Base-by-base conservation (phyloP, 2,113 vertebrate species). In the Daubentonia madagascariensis region DNA sequence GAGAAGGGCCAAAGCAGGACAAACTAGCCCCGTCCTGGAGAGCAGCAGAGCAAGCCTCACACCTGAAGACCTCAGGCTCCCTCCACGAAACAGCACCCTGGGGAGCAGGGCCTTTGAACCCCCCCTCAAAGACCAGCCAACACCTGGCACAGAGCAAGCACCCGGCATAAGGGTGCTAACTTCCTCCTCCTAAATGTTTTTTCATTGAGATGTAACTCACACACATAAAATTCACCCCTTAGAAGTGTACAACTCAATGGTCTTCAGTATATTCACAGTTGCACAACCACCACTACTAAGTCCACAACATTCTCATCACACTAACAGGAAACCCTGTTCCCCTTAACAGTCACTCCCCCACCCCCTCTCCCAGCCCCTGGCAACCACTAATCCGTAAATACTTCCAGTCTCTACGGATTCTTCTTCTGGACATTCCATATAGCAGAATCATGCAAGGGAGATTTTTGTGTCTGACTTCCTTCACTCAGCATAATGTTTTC, bases 401-500 rank as follows among this genome's bases (percentile, higher is more conserved):
- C 35, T 12, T 35, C n/a, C 6, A 35, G 68, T 25, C 37, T 20
- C 37, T 3, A 3, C 3, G 14, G 2, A 7, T 16, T 6, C 48
- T 20, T 14, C 3, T 4, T 30, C 73, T 13, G 7, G 65, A 23
- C 37, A 25, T 16, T 65, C 12, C 5, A 6, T 0, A 20, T 7
- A 16, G 12, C 5, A 20, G 32, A n/a, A 13, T 2, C 4, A 18
- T 1, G 12, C 10, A 12, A n/a, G 4, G 25, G 14, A 4, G 45
- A 10, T 17, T 5, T 22, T 1, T 25, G 8, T 7, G 35, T 43
- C 86, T 37, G 25, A 52, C 40, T 3, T 48, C 43, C 35, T 25
- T 18, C 45, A 23, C 8, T 0, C 0, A 3, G 52, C 22, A 3
- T 0, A 2, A 20, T 1, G 67, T n/a, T 32, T 16, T n/a, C 37